Percentiles rank a stretch among this genome's conserved stretches.
These are phyloP conservation scores for Frankliniella intonsa DNA, from an alignment of 2,888 invertebrate genomes.

Conservation along the genomic window DNA sequence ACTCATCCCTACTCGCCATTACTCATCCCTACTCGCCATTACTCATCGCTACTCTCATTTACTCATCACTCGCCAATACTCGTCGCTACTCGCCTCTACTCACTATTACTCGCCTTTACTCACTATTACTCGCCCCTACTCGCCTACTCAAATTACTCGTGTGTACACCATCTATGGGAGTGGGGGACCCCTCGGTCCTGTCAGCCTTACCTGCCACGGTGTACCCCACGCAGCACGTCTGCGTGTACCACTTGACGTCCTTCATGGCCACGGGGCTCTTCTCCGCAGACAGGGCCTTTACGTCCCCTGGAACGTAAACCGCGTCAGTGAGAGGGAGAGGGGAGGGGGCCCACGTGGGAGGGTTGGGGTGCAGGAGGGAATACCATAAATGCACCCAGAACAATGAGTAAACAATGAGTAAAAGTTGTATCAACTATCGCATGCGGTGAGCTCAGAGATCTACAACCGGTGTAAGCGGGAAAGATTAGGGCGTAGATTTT, in stretches of 20 bases:
- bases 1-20: too few species aligned
- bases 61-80: too few species aligned
- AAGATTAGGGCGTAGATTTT: too few species aligned
- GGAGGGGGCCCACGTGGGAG: not conserved
- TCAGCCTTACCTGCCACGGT: constrained; percentile 66
- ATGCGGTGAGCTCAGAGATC: not conserved
- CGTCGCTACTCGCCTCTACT: too few species aligned
- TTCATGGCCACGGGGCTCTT: constrained; percentile 87
- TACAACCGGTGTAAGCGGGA: not conserved
- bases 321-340: not conserved
- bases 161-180: too few species aligned
- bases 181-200: too few species aligned
- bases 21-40: too few species aligned
- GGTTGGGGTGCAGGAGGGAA: not conserved
- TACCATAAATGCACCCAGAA: not conserved
- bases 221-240: constrained; percentile 82
- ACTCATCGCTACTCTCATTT: too few species aligned
- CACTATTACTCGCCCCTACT: too few species aligned
- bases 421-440: too few species aligned
- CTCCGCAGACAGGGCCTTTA: constrained; percentile 79
- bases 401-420: not conserved
- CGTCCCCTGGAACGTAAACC: constrained; percentile 64
- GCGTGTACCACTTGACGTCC: constrained; percentile 84
- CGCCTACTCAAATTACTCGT: too few species aligned
- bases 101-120: too few species aligned